Base-by-base conservation (phyloP, 2,888 invertebrate genomes). In the Leptothorax acervorum region DNA sequence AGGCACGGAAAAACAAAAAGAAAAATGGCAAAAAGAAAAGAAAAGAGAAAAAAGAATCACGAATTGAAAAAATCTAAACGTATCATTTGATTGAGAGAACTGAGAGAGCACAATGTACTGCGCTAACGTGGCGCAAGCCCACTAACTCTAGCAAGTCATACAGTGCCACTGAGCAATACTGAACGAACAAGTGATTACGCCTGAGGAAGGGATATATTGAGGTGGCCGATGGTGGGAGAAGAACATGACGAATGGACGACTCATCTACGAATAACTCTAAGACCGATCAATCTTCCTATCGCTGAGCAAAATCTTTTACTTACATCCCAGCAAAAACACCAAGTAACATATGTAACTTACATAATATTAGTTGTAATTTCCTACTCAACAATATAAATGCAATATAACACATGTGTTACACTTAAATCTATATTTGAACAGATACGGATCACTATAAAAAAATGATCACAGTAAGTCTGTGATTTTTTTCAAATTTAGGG, bases 1-100 rank as follows among this genome's bases (percentile, higher is more conserved):
- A 6, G 35, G 35, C 35, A 1, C 6, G n/a, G 11, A n/a, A 8
- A 28, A 35, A 60, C 5, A 57, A 53, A 66, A 48, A 74, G 57
- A 76, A 28, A 12, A 66, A 42, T n/a, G n/a, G 15, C 70, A 57
- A 39, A 5, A 51, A 42, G 28, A 55, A 18, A 66, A 62, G n/a
- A n/a, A 66, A 23, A 55, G 60, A 55, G 53, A 65, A 65, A 23
- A 42, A 6, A 55, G 23, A 62, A 82, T 84, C 68, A 87, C 82
- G 90, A 92, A 89, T 88, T 86, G 86, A 86, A 90, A 88, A 90
- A 89, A 91, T 9, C 89, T 92, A 93, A 93, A 92, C 15, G 6
- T 45, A 78, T 68, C 93, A 92, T 93, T 89, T 92, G 91, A 91
- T 92, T 91, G 90, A 93, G 91, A 89, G 87, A 93, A 94, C 91